Evolutionary conservation across 2,888 invertebrate species (phyloP).

Genomic region (Aporophyla lueneburgensis): DNA sequence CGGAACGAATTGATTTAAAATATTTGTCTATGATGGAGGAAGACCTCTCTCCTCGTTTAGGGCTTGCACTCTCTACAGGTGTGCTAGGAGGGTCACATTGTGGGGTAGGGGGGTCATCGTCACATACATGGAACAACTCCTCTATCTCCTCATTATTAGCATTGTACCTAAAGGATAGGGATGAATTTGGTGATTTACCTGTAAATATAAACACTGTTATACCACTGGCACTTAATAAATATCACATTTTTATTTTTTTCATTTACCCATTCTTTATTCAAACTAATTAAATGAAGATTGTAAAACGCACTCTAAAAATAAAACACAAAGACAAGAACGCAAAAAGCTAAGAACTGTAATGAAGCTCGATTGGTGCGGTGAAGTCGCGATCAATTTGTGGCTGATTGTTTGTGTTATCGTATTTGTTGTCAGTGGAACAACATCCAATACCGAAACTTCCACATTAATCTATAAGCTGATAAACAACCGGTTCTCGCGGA

Average conservation of each 20-base stretch:
- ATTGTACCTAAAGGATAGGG: slow-evolving; percentile 93
- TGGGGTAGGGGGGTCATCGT: slow-evolving; percentile 89
- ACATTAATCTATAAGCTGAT: slow-evolving; percentile 37
- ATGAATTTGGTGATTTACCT: slow-evolving; percentile 88
- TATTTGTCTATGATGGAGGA: slow-evolving; percentile 89
- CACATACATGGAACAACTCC: slow-evolving; percentile 92
- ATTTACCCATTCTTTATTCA: slow-evolving; percentile 53
- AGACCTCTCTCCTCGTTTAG: slow-evolving; percentile 86
- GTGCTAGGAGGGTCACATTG: slow-evolving; percentile 83
- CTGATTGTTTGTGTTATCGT: slow-evolving; percentile 74
- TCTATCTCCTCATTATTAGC: slow-evolving; percentile 95
- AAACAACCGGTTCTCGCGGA: slow-evolving; percentile 35
- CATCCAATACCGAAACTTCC: slow-evolving; percentile 41
- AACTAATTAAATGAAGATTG: slow-evolving; percentile 24
- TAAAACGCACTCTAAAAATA: slow-evolving; percentile 46
- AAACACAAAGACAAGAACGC: slow-evolving; percentile 55
- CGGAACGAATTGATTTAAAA: slow-evolving; percentile 85
- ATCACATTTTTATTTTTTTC: slow-evolving; percentile 20
- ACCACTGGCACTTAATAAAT: slow-evolving; percentile 15
- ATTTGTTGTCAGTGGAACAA: slow-evolving; percentile 82
- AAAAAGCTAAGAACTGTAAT: slow-evolving; percentile 51
- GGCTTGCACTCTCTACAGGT: slow-evolving; percentile 84
- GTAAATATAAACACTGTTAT: slow-evolving; percentile 63
- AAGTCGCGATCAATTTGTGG: slow-evolving; percentile 54
- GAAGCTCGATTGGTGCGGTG: slow-evolving; percentile 56